A percentile compares a stretch with the other conserved stretches of the same genome.
Evolutionary conservation across 2,113 vertebrate genomes (phyloP).

Genomic region (Dolichallabes microphthalmus): DNA sequence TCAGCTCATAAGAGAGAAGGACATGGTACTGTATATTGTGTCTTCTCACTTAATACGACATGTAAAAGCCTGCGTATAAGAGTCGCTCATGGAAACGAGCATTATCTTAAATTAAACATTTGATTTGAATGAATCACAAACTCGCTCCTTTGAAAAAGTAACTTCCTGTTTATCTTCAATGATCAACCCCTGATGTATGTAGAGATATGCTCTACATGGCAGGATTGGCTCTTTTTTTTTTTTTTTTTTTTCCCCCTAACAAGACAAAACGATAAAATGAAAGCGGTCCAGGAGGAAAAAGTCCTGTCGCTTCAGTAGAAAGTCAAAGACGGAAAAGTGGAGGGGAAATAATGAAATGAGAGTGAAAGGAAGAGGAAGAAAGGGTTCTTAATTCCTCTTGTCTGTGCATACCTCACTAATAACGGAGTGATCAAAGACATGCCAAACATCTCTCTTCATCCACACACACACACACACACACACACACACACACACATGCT

Average conservation of each 20-base stretch:
- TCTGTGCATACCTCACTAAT: constrained; percentile 59
- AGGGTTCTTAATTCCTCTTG: constrained; percentile 51
- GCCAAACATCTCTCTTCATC: constrained; percentile 24
- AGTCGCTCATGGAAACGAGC: too few species aligned
- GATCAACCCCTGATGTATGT: background rate
- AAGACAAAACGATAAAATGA: background rate
- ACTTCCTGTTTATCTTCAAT: background rate
- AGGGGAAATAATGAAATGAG: background rate
- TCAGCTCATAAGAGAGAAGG: background rate
- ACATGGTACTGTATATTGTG: too few species aligned
- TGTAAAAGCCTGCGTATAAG: too few species aligned
- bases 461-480: constrained; percentile 21
- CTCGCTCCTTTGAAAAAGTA: background rate
- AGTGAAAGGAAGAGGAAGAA: constrained; percentile 36
- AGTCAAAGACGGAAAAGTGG: constrained; percentile 42
- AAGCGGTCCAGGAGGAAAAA: background rate
- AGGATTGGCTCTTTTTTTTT: background rate
- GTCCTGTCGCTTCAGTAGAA: constrained; percentile 53
- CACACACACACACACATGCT: constrained; percentile 37
- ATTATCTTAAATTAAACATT: too few species aligned
- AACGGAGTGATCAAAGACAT: constrained; percentile 60
- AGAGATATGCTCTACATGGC: background rate
- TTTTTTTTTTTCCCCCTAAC: too few species aligned
- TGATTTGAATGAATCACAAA: background rate
- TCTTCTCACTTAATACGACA: background rate